These are phyloP conservation scores for Tupiocoris notatus DNA, from an alignment of 2,888 invertebrate genomes.

Conservation along the genomic window DNA sequence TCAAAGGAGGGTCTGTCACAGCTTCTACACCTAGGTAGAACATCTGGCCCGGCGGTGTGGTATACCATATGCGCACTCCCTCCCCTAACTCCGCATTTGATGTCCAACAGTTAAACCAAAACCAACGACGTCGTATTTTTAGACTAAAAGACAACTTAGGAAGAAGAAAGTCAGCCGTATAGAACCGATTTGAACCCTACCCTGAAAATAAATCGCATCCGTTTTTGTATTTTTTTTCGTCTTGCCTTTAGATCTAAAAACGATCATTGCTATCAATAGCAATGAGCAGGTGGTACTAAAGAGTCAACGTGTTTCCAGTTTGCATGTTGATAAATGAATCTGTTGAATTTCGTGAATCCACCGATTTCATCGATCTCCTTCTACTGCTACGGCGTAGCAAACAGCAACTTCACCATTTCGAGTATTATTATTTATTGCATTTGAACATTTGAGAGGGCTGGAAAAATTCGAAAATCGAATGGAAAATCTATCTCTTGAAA, in stretches of 20 bases:
- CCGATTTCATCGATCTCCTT: too few relatives aligned
- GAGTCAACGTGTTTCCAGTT: too few relatives aligned
- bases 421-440: too few relatives aligned
- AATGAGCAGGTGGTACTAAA: too few relatives aligned
- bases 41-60: not conserved
- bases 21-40: not conserved
- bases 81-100: not conserved
- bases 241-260: not conserved
- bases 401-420: too few relatives aligned
- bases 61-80: not conserved
- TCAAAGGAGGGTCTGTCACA: not conserved
- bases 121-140: not conserved
- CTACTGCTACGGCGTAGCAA: too few relatives aligned
- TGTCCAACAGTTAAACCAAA: not conserved
- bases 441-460: too few relatives aligned
- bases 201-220: not conserved
- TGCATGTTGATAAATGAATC: too few relatives aligned
- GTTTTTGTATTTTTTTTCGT: not conserved
- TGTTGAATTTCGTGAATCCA: too few relatives aligned
- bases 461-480: too few relatives aligned
- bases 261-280: not conserved
- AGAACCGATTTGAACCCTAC: not conserved
- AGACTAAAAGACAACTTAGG: not conserved
- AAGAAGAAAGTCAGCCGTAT: not conserved
- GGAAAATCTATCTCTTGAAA: too few relatives aligned